These are phyloP conservation scores for Pterostichus niger DNA, from an alignment of 2,888 invertebrate genomes.

Conservation along the genomic window DNA sequence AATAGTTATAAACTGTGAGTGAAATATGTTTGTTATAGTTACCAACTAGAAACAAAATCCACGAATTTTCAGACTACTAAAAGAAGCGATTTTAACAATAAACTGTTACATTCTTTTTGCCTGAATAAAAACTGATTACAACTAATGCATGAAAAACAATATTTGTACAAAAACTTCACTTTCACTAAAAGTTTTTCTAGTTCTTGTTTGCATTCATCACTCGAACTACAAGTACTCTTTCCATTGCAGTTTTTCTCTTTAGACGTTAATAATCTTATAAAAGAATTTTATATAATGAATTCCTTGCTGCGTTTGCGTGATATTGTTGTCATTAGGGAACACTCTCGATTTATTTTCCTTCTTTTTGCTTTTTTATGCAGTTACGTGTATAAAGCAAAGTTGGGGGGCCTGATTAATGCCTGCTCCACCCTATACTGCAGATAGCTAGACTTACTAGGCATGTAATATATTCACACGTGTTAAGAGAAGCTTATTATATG, in stretches of 20 bases:
- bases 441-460: constrained; percentile 16
- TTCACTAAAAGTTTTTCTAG: constrained; percentile 1
- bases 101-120: too few relatives aligned
- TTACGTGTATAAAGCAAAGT: constrained; percentile 14
- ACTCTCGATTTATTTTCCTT: constrained; percentile 50
- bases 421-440: constrained; percentile 47
- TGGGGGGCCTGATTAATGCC: constrained; percentile 28
- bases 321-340: constrained; percentile 55
- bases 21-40: too few relatives aligned
- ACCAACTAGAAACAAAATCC: too few relatives aligned
- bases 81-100: too few relatives aligned
- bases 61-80: not conserved
- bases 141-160: too few relatives aligned
- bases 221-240: not conserved
- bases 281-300: constrained; percentile 42
- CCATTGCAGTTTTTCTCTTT: constrained; percentile 28
- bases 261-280: constrained; percentile 34
- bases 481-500: constrained; percentile 12
- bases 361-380: constrained; percentile 31
- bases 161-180: constrained; percentile 4
- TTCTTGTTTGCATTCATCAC: constrained; percentile 36
- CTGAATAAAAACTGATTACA: too few relatives aligned
- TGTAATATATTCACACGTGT: constrained; percentile 31
- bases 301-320: constrained; percentile 52
- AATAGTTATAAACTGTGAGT: too few relatives aligned